phyloP scores from a whole-genome alignment of 2,113 vertebrate genomes.

The Pseudois nayaur region DNA sequence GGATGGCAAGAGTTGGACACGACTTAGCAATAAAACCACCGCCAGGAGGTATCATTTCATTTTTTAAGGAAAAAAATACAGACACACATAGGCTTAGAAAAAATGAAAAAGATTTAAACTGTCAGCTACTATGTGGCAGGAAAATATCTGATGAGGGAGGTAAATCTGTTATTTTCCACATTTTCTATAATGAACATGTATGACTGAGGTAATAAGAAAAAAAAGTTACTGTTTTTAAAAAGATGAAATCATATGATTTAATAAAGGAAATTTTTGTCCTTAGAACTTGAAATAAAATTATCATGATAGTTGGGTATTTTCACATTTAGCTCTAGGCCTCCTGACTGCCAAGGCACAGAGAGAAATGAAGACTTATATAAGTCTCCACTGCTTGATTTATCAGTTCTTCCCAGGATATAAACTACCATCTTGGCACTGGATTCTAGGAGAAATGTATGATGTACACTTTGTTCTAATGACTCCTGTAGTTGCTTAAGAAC shows the following conservation, averaged over 20 bases:
- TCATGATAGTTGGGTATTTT: neutral
- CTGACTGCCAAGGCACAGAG: neutral
- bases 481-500: neutral
- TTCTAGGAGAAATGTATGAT: neutral
- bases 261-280: neutral
- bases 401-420: neutral
- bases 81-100: neutral
- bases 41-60: neutral
- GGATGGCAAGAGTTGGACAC: neutral
- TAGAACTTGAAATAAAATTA: conserved; percentile 37
- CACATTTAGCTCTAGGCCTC: neutral
- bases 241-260: neutral
- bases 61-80: neutral
- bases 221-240: neutral
- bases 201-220: neutral
- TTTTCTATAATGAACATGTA: neutral
- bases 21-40: neutral
- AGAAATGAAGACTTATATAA: neutral
- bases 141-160: neutral
- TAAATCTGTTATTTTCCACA: neutral
- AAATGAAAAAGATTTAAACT: neutral
- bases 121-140: neutral
- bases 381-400: neutral
- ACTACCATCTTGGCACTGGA: neutral
- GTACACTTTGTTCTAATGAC: neutral